Percentiles rank a stretch among this genome's conserved stretches.
These are phyloP conservation scores for Colostygia pectinataria DNA, from an alignment of 2,888 invertebrate species.

Conservation along the genomic window DNA sequence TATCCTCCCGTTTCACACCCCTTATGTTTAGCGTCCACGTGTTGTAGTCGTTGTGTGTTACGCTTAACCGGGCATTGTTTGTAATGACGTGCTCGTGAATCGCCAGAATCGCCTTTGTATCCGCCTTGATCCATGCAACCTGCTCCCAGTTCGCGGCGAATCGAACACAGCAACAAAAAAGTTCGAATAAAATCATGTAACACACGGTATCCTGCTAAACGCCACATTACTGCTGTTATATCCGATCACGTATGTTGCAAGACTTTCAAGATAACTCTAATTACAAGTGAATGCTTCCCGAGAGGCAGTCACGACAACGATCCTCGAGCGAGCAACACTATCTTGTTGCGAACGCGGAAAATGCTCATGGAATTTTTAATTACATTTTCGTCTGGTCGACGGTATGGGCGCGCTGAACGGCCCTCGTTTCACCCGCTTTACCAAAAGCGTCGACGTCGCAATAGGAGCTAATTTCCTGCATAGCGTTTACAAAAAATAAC, in stretches of 20 bases:
- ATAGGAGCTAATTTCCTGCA: slow-evolving; percentile 83
- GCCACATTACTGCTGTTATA: slow-evolving; percentile 49
- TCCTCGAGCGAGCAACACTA: slow-evolving; percentile 75
- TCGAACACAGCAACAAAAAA: slow-evolving; percentile 25
- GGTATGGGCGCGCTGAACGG: slow-evolving; percentile 72
- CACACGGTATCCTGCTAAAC: slow-evolving; percentile 31
- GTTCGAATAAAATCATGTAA: slow-evolving; percentile 17
- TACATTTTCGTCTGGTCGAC: slow-evolving; percentile 81
- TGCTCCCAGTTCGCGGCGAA: slow-evolving; percentile 59
- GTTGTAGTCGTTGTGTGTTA: slow-evolving; percentile 95
- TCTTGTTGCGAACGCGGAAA: slow-evolving; percentile 79
- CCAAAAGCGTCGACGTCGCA: slow-evolving; percentile 81
- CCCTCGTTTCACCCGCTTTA: slow-evolving; percentile 78
- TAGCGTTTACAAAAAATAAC: slow-evolving; percentile 74
- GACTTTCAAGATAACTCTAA: slow-evolving; percentile 75
- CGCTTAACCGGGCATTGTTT: slow-evolving; percentile 93
- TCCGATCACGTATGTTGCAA: slow-evolving; percentile 57
- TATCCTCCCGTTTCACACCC: slow-evolving; percentile 92
- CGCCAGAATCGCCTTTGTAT: slow-evolving; percentile 95
- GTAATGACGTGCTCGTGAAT: slow-evolving; percentile 97
- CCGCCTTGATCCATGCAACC: slow-evolving; percentile 98
- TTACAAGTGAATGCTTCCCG: slow-evolving; percentile 78
- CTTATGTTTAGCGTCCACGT: slow-evolving; percentile 96
- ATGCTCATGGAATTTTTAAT: slow-evolving; percentile 83
- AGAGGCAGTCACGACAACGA: slow-evolving; percentile 77